Evolutionary conservation across 2,888 invertebrate species (phyloP).

Genomic region (Eupelmus urozonus): DNA sequence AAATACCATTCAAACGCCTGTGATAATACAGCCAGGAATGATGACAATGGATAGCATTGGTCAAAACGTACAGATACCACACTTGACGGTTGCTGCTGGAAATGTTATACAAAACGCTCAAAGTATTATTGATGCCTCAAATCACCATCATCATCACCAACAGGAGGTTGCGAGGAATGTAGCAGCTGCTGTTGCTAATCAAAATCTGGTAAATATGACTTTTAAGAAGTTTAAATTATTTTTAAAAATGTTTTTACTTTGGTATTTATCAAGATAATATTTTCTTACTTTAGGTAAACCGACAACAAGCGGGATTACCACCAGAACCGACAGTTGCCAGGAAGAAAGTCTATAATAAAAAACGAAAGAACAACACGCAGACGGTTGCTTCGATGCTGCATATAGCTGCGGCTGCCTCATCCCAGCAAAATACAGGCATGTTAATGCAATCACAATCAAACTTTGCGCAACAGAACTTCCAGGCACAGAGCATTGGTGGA

Average conservation of each 20-base stretch:
- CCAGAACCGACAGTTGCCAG: conserved; percentile 83
- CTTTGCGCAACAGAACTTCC: conserved; percentile 87
- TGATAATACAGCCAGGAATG: conserved; percentile 88
- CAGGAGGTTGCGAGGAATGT: conserved; percentile 71
- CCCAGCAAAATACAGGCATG: conserved; percentile 82
- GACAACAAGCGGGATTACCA: conserved; percentile 79
- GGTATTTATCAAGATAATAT: background rate
- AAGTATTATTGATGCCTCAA: conserved; percentile 77
- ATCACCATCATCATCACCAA: conserved; percentile 77
- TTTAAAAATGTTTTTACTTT: too few species aligned
- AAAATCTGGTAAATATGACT: conserved; percentile 64
- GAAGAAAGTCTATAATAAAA: conserved; percentile 82
- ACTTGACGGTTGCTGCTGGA: conserved; percentile 82
- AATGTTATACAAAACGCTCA: conserved; percentile 82
- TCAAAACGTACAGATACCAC: conserved; percentile 85
- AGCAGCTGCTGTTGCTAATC: conserved; percentile 68
- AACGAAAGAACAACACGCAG: conserved; percentile 84
- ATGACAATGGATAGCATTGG: conserved; percentile 85
- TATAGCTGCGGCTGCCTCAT: conserved; percentile 79
- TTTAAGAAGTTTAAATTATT: background rate
- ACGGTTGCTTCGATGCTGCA: conserved; percentile 86
- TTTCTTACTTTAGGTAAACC: conserved; percentile 42
- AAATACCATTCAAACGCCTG: conserved; percentile 87
- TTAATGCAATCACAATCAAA: conserved; percentile 79
- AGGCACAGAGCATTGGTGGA: conserved; percentile 84